Evolutionary conservation across 2,888 invertebrate species (phyloP).

Genomic region (Philhelius pedissequus): DNA sequence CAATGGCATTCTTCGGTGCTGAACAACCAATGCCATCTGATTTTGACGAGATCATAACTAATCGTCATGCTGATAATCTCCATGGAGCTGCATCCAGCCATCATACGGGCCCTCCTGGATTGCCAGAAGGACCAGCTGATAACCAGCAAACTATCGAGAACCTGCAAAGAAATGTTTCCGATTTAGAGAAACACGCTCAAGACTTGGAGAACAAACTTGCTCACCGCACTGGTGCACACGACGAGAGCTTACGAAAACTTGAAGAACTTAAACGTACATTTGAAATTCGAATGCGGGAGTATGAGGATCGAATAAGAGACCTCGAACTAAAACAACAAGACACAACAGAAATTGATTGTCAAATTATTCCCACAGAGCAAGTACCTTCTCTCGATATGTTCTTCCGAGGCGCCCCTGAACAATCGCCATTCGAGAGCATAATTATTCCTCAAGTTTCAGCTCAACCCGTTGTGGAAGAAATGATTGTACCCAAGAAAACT

Average conservation of each 20-base stretch:
- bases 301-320: conserved; percentile 71
- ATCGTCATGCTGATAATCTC: conserved; percentile 69
- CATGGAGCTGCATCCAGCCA: conserved; percentile 40
- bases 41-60: conserved; percentile 76
- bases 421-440: conserved; percentile 69
- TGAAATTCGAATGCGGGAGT: conserved; percentile 68
- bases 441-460: conserved; percentile 66
- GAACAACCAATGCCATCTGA: conserved; percentile 73
- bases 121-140: conserved; percentile 19
- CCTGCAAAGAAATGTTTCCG: conserved; percentile 76
- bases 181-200: conserved; percentile 77
- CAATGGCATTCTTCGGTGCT: conserved; percentile 74
- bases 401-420: conserved; percentile 71
- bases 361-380: conserved; percentile 66
- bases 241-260: conserved; percentile 68
- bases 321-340: conserved; percentile 69
- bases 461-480: conserved; percentile 76
- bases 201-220: conserved; percentile 77
- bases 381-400: conserved; percentile 76
- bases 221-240: conserved; percentile 71
- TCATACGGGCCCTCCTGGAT: background rate
- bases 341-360: conserved; percentile 70
- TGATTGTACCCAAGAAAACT: conserved; percentile 81
- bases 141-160: conserved; percentile 78
- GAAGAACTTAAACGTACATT: conserved; percentile 71